Evolutionary conservation across 2,797 vertebrate species (phyloP).

Genomic region (Cygnus olor): DNA sequence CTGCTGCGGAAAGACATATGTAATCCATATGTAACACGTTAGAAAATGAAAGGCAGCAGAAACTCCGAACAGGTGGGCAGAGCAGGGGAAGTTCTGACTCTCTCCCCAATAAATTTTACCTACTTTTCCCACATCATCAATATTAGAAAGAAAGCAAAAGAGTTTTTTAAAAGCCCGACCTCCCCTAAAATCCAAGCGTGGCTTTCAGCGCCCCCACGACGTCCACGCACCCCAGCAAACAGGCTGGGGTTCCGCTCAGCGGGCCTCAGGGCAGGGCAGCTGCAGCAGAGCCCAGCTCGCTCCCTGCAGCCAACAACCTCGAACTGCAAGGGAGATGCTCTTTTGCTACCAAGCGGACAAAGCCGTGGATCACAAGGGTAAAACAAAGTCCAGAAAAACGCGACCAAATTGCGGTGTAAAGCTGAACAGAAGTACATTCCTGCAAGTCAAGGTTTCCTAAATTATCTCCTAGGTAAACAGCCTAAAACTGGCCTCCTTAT

Average conservation of each 20-base stretch:
- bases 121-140: slow-evolving; percentile 24
- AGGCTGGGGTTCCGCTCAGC: not conserved
- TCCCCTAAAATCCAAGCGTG: not conserved
- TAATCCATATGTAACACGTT: slow-evolving; percentile 72
- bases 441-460: slow-evolving; percentile 27
- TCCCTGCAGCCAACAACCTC: not conserved
- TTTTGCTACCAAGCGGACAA: not conserved
- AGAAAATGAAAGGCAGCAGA: slow-evolving; percentile 70
- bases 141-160: slow-evolving; percentile 27
- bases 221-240: not conserved
- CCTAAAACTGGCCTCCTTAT: not conserved
- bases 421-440: slow-evolving; percentile 10
- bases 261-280: not conserved
- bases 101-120: slow-evolving; percentile 29
- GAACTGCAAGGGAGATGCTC: not conserved
- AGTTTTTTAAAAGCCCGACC: not conserved
- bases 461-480: slow-evolving; percentile 25
- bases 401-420: not conserved
- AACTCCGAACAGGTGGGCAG: slow-evolving; percentile 52
- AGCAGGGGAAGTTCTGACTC: not conserved
- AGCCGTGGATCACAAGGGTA: not conserved
- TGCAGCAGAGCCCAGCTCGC: not conserved
- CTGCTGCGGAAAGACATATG: slow-evolving; percentile 67
- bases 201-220: not conserved
- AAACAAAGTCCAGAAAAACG: not conserved